Conservation (phyloP, 2,113 vertebrate genomes). For the Malaclemys terrapin region DNA sequence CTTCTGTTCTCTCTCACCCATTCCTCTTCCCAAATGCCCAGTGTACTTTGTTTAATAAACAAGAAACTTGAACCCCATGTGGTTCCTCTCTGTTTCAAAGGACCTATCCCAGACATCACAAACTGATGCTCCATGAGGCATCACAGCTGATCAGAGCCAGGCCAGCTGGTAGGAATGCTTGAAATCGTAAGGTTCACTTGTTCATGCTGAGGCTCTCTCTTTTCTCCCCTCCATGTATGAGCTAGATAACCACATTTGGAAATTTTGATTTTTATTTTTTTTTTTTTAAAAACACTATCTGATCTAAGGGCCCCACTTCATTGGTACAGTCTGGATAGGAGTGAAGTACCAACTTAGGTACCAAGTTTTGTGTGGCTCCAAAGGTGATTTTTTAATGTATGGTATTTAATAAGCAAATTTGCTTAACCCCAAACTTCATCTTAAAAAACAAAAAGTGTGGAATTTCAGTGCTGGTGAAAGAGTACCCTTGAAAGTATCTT, state of each 20-base stretch:
- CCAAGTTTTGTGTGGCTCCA: not conserved
- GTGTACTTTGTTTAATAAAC: not conserved
- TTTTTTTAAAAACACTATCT: not conserved
- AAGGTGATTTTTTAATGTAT: not conserved
- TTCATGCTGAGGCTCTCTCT: not conserved
- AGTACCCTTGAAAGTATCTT: not conserved
- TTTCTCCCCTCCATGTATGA: too few species aligned
- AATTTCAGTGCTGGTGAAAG: not conserved
- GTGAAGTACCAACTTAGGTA: not conserved
- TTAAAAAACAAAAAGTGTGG: not conserved
- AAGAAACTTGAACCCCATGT: not conserved
- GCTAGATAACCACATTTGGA: too few species aligned
- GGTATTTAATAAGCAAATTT: not conserved
- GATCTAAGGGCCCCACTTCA: not conserved
- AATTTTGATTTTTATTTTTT: too few species aligned
- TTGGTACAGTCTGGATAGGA: too few species aligned
- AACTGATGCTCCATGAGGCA: not conserved
- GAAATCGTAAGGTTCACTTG: not conserved
- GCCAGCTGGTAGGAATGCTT: not conserved
- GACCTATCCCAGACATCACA: not conserved
- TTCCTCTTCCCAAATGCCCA: not conserved
- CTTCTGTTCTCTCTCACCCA: not conserved
- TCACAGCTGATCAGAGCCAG: not conserved
- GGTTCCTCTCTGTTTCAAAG: not conserved
- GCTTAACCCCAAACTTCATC: fast-evolving